Evolutionary conservation across 2,888 invertebrate genomes (phyloP), one percentile per base, ranked within the genome.

Genomic region (Drepana falcataria): DNA sequence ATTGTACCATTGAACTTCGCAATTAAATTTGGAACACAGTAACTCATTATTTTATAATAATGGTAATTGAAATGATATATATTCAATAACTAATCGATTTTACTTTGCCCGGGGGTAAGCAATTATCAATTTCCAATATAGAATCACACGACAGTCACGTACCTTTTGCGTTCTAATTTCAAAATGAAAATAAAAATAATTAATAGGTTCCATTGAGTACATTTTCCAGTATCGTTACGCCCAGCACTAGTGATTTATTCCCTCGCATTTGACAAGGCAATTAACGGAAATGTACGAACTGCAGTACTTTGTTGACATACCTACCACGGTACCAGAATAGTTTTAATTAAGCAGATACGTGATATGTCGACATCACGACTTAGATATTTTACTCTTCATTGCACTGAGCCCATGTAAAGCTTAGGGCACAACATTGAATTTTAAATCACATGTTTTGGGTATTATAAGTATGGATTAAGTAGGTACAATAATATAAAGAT

Each of bases 181-280:
- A 44, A 44, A 44, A 44, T 44, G 35, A 33, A 35, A 34, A 48
- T 35, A 48, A 48, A 34, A 48, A 35, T 44, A 44, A 44, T 44
- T 44, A 9, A 44, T 44, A 7, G 44, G 6, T 44, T 44, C 44
- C 6, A 52, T 44, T 44, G 44, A 2, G 9, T 44, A 44, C 9
- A 21, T 48, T 49, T 49, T 21, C 37, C 35, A 48, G n/a, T 4
- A 48, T 35, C 44, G 59, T 64, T 66, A 68, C 51, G 52, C 53
- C 55, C 57, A 56, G 59, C 59, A 54, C 55, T 53, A 60, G 63
- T 49, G 59, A 67, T 66, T 66, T 61, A 68, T 65, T 61, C 61
- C 65, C 62, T 69, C 69, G 66, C 60, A 58, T 65, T 63, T 68
- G 69, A 73, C 71, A 68, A 59, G 60, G 59, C 69, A 71, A 71